Evolutionary conservation across 2,888 invertebrate species (phyloP).

Genomic region (Ochropleura leucogaster): DNA sequence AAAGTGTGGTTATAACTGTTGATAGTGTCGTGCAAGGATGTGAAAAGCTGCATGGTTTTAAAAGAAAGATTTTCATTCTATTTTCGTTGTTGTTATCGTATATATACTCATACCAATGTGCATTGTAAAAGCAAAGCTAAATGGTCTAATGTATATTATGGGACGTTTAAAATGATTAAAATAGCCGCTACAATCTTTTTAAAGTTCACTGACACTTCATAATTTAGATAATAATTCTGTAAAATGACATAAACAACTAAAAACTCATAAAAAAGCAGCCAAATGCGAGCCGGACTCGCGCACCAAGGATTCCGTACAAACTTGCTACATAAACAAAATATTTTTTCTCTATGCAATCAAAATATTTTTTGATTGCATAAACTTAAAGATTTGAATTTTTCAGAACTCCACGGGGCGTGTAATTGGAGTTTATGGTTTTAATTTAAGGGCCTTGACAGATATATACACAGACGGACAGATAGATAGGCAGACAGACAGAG

Average conservation of each 20-base stretch:
- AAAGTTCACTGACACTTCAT: neutral
- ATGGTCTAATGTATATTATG: neutral
- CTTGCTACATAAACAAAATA: too few species aligned
- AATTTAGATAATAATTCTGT: neutral
- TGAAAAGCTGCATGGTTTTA: neutral
- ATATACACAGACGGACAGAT: too few species aligned
- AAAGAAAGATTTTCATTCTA: neutral
- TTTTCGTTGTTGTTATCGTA: neutral
- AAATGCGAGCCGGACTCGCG: too few species aligned
- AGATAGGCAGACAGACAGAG: too few species aligned
- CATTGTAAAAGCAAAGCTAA: neutral
- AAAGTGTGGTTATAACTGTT: neutral
- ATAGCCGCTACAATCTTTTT: neutral
- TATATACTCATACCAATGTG: neutral
- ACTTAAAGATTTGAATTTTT: too few species aligned
- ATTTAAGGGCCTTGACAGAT: too few species aligned
- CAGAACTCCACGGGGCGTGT: too few species aligned
- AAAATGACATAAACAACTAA: conserved; percentile 2
- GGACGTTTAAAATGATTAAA: neutral
- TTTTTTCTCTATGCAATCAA: too few species aligned
- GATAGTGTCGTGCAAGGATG: neutral
- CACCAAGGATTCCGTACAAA: too few species aligned
- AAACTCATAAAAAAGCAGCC: conserved; percentile 12
- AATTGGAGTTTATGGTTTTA: too few species aligned
- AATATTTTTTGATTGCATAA: too few species aligned